These are phyloP conservation scores for Bradypus variegatus DNA, from an alignment of 2,797 vertebrate species.

Conservation along the genomic window DNA sequence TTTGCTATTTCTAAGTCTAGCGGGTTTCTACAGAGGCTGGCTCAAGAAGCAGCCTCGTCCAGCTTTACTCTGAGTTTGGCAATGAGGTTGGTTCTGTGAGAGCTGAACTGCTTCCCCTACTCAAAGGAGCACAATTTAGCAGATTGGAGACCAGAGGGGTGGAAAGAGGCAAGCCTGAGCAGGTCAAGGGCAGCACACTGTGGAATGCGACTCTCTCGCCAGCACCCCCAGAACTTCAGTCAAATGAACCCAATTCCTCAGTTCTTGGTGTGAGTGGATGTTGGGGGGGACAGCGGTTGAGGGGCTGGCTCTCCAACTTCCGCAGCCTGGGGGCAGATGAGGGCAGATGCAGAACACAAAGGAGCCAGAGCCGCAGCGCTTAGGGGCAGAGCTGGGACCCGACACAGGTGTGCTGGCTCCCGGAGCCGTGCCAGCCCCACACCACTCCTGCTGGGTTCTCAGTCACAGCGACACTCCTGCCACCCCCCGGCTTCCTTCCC, in stretches of 20 bases:
- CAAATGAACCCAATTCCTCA: not conserved
- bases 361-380: not conserved
- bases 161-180: not conserved
- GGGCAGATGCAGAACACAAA: not conserved
- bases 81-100: rapidly evolving
- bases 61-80: not conserved
- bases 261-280: not conserved
- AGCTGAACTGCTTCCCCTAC: not conserved
- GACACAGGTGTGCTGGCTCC: not conserved
- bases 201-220: not conserved
- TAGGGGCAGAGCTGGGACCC: not conserved
- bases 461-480: not conserved
- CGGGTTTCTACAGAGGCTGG: not conserved
- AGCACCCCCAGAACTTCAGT: not conserved
- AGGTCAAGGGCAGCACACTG: not conserved
- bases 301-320: not conserved
- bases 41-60: not conserved
- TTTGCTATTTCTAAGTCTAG: not conserved
- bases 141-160: not conserved
- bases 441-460: not conserved
- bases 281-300: not conserved
- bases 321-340: not conserved
- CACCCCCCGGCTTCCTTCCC: not conserved
- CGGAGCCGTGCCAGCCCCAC: not conserved
- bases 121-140: not conserved